Evolutionary conservation across 2,888 invertebrate species (phyloP).

Genomic region (Anagyrus pseudococci): DNA sequence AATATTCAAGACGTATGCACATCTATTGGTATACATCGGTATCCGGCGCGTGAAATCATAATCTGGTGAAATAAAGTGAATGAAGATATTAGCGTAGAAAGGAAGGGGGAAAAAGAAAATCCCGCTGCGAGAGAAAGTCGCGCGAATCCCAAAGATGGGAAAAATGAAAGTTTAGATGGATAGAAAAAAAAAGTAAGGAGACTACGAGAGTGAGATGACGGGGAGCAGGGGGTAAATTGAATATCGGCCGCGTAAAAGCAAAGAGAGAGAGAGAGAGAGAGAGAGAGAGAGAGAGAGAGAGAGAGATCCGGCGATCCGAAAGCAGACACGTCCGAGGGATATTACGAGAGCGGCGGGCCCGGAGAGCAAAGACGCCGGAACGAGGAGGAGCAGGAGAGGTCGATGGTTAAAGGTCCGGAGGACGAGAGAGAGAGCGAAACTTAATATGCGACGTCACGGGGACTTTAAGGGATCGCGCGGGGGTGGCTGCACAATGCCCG

Average conservation of each 20-base stretch:
- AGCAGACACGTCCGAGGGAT: constrained; percentile 45
- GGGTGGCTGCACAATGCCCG: neutral
- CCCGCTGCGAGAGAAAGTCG: too few species aligned
- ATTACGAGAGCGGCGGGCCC: constrained; percentile 42
- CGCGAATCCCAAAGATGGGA: constrained; percentile 1
- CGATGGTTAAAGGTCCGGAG: too few species aligned
- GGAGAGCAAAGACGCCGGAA: neutral
- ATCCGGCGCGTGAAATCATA: too few species aligned
- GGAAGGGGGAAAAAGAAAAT: too few species aligned
- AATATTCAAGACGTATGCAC: too few species aligned
- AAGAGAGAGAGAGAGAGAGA: too few species aligned
- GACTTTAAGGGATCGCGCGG: constrained; percentile 40
- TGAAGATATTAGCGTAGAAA: neutral
- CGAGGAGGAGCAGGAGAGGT: too few species aligned
- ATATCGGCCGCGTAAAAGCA: constrained; percentile 36
- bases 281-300: too few species aligned
- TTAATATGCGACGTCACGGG: constrained; percentile 58
- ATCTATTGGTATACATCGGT: too few species aligned
- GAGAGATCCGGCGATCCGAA: constrained; percentile 18
- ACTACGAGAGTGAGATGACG: neutral
- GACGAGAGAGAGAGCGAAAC: constrained; percentile 50
- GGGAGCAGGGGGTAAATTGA: constrained; percentile 38
- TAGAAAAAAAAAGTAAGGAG: constrained; percentile 23
- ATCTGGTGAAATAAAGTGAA: too few species aligned
- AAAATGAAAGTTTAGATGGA: constrained; percentile 4